Evolutionary conservation across 2,113 vertebrate species (phyloP).

Genomic region (Nyctereutes procyonoides): DNA sequence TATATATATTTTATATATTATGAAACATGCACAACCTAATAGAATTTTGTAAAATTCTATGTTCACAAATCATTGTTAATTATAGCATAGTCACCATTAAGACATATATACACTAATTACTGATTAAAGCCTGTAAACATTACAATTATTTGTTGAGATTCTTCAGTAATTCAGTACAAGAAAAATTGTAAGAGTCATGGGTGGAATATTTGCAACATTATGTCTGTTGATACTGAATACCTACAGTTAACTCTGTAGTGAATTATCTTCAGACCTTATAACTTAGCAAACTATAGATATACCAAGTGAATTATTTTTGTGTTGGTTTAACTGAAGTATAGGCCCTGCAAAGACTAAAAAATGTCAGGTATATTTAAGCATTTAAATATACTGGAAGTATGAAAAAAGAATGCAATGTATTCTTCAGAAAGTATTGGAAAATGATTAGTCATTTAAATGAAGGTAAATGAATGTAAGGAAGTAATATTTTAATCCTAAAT

Average conservation of each 20-base stretch:
- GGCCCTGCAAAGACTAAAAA: background rate
- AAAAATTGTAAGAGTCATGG: background rate
- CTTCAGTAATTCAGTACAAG: background rate
- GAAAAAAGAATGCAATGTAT: background rate
- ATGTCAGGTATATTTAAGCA: background rate
- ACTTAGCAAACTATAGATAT: background rate
- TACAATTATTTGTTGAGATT: background rate
- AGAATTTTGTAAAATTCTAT: background rate
- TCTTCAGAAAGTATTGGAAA: background rate
- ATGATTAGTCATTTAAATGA: constrained; percentile 42
- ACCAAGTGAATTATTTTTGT: background rate
- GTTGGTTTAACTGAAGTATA: background rate
- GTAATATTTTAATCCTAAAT: constrained; percentile 63
- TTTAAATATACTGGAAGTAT: background rate
- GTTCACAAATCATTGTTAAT: background rate
- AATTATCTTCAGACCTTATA: background rate
- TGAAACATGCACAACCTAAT: background rate
- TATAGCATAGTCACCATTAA: background rate
- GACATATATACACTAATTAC: background rate
- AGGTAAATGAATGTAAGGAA: background rate
- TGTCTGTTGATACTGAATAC: background rate
- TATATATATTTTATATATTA: background rate
- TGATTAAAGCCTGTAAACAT: background rate
- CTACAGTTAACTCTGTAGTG: background rate
- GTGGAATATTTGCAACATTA: background rate